Evolutionary conservation across 2,113 vertebrate species (phyloP).

Genomic region (Corythaeola cristata): DNA sequence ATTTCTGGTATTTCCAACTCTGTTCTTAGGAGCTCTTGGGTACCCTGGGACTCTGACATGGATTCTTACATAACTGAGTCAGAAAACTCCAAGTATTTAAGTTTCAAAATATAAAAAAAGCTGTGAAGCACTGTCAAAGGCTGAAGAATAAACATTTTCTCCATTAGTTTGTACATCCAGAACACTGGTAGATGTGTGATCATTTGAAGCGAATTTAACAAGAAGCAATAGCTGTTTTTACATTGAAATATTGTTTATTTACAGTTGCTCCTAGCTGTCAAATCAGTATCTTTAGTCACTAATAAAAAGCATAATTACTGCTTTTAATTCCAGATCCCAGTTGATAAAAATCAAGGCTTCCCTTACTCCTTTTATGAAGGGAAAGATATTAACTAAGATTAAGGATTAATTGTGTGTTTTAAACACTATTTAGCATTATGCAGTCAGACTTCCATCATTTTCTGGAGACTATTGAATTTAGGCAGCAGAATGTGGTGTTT

Average conservation of each 20-base stretch:
- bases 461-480: background rate
- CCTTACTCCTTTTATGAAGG: background rate
- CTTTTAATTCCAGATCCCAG: background rate
- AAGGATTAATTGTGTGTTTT: background rate
- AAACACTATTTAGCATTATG: background rate
- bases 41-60: background rate
- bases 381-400: background rate
- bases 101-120: background rate
- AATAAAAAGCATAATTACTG: background rate
- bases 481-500: background rate
- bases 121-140: background rate
- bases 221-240: background rate
- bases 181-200: background rate
- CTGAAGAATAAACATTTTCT: background rate
- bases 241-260: background rate
- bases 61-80: background rate
- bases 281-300: background rate
- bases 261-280: background rate
- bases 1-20: background rate
- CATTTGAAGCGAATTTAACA: background rate
- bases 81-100: background rate
- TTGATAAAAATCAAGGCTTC: background rate
- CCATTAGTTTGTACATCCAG: background rate
- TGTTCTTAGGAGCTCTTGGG: background rate
- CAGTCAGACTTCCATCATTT: background rate